Evolutionary conservation across 2,113 vertebrate genomes (phyloP), one percentile per base, ranked within the genome.

Genomic region (Sinocyclocheilus rhinocerous): DNA sequence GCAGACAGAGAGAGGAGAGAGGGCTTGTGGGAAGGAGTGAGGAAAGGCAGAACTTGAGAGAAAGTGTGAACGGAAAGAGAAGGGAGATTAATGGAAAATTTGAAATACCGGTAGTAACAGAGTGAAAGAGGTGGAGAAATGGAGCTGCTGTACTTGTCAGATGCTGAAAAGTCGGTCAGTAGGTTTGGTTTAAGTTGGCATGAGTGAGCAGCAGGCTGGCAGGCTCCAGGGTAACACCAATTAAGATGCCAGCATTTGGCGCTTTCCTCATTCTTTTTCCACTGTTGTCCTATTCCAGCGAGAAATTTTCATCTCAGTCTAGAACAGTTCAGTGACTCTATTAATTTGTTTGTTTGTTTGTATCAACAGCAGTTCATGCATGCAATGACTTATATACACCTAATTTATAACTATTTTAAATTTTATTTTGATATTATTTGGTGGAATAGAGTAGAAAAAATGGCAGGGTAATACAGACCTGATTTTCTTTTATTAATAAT

Each of bases 11-110:
- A 91, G 48, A 69, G 83, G 48, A 48, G 20, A 33, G 57, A 45
- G 69, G 29, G 81, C 61, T 83, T 86, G 45, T 57, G 72, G 55
- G 84, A 84, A 67, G 82, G 87, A 50, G 69, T 16, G 42, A 87
- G 59, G 42, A 78, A 50, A 59, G 48, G 48, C 26, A 55, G 57
- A 24, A 16, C 59, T 36, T 13, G 11, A 70, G 59, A 63, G 45
- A 36, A 69, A 76, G 70, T n/a, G 65, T 65, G 92, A 90, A 92
- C 89, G 45, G 45, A 61, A 24, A 29, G n/a, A 50, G 22, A 9
- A 76, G 10, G 73, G 87, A 88, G 78, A 87, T 61, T 61, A 80
- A 61, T 42, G 33, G 77, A 61, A 5, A 42, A 63, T 45, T 13
- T n/a, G 55, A 76, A 22, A 76, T 20, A n/a, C n/a, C n/a, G n/a